Evolutionary conservation across 2,888 invertebrate species (phyloP), one percentile per base, ranked within the genome.

Genomic region (Diogma glabrata): DNA sequence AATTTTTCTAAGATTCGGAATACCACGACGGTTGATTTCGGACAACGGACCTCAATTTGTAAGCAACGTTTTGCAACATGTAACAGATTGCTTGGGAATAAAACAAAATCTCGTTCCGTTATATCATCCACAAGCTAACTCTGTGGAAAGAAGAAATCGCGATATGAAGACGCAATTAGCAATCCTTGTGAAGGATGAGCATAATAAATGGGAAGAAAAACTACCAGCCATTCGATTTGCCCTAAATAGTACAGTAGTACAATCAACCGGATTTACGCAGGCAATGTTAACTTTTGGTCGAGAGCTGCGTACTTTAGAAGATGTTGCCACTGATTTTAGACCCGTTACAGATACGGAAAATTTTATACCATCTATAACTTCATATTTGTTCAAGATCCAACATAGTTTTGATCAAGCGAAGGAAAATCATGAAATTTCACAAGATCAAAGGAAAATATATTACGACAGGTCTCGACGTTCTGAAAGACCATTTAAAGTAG

Each of bases 141-240:
- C 64, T 0, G 64, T 64, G 0, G 64, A 65, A 47, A 47, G 62
- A 14, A 57, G 56, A 22, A 60, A 60, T 38, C 36, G 54, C 8
- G 62, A 63, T 17, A 45, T 66, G 7, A 67, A 66, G 36, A 54
- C 62, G 0, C 60, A 60, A 53, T 51, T 67, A 1, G 57, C 59
- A 1, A 64, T 67, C 5, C 51, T 61, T 3, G 59, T 61, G 0
- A 56, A 58, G 1, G 55, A 59, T 4, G 33, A 63, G 8, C 66
- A 66, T 49, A 16, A 38, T 1, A 26, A 14, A 2, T 69, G 65
- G 65, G 26, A 54, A 3, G 57, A 60, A 1, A 56, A 61, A 4
- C 50, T 70, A 2, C 58, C 65, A 1, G 50, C 57, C 2, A 63
- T 68, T 1, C 53, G 67, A 1, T 70, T 68, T 50, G 64, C 66